A percentile compares a stretch with the other conserved stretches of the same genome.
phyloP scores from a whole-genome alignment of 2,113 vertebrate species.

The Stomatorhinus ivindoensis region DNA sequence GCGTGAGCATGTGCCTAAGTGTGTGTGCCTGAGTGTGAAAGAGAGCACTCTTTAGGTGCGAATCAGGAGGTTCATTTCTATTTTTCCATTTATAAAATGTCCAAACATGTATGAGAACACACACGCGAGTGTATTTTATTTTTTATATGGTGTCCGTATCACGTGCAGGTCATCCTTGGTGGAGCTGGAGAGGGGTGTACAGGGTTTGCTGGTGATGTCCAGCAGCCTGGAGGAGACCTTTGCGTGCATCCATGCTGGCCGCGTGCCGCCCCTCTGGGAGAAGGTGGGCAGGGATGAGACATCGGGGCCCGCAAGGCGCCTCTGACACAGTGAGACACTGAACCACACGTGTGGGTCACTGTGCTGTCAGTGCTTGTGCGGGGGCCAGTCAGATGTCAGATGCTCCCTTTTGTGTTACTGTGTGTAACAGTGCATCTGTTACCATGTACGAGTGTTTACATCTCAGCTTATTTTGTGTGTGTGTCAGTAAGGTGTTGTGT shows the following conservation, averaged over 20 bases:
- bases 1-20: background rate
- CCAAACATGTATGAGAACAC: background rate
- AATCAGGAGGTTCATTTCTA: background rate
- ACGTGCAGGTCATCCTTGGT: constrained; percentile 60
- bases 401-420: background rate
- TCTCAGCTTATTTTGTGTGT: background rate
- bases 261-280: constrained; percentile 75
- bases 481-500: background rate
- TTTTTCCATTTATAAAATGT: background rate
- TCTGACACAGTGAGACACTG: background rate
- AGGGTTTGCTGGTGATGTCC: constrained; percentile 81
- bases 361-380: background rate
- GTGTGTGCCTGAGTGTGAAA: background rate
- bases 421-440: background rate
- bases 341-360: background rate
- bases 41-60: background rate
- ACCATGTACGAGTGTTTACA: background rate
- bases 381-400: background rate
- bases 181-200: constrained; percentile 77
- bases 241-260: constrained; percentile 70
- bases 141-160: background rate
- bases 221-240: constrained; percentile 78
- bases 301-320: background rate
- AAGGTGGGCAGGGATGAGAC: constrained; percentile 56
- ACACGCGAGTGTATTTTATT: background rate